These are phyloP conservation scores for Agrotis puta DNA, from an alignment of 2,888 invertebrate species.

Conservation along the genomic window DNA sequence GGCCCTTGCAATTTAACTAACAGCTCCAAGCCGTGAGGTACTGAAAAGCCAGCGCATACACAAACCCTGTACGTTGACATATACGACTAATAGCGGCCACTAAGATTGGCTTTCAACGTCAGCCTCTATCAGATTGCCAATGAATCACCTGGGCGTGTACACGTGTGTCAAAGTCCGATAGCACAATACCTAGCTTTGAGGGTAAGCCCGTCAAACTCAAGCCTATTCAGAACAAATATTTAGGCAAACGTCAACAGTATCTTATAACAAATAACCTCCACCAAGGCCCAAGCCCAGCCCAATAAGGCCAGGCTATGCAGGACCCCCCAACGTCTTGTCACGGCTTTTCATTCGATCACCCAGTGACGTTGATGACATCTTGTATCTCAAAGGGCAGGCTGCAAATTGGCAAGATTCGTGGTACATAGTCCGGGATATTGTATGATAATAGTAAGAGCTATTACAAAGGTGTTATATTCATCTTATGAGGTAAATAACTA, in stretches of 20 bases:
- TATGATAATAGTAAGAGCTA: no score
- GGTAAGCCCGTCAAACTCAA: not conserved
- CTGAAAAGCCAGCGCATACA: constrained; percentile 18
- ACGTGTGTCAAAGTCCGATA: constrained; percentile 8
- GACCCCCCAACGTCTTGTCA: not conserved
- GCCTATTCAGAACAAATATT: constrained; percentile 7
- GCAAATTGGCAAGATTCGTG: constrained; percentile 20
- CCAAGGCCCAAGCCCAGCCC: not conserved
- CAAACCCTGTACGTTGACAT: constrained; percentile 6
- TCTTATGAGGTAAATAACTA: no score
- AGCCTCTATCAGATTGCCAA: constrained; percentile 38
- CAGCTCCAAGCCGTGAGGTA: constrained; percentile 2
- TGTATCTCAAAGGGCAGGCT: constrained; percentile 28
- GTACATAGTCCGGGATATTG: no score
- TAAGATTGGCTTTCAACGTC: constrained; percentile 37
- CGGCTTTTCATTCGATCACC: constrained; percentile 7
- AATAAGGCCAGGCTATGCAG: not conserved
- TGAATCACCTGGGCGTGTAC: constrained; percentile 34
- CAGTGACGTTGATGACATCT: not conserved
- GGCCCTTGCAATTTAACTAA: constrained; percentile 1
- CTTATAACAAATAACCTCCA: constrained; percentile 9
- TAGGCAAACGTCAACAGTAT: not conserved
- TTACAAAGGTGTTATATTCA: no score
- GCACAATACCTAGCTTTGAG: constrained; percentile 10
- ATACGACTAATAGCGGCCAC: constrained; percentile 13